These are phyloP conservation scores for Lagocephalus sceleratus DNA, from an alignment of 2,797 vertebrate species.

Conservation along the genomic window DNA sequence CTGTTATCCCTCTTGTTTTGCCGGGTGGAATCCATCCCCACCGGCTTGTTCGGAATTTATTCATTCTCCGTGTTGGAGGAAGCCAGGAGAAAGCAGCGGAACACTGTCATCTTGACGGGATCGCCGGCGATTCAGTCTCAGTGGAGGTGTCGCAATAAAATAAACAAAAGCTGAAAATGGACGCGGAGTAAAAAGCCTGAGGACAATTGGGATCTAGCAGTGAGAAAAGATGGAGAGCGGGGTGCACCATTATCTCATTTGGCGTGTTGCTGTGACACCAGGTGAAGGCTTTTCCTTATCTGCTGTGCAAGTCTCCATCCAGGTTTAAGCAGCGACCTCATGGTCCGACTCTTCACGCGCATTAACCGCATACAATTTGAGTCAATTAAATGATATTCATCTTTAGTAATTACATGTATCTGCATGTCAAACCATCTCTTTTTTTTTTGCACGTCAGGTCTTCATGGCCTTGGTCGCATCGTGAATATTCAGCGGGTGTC, in stretches of 20 bases:
- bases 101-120: conserved; percentile 42
- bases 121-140: conserved; percentile 52
- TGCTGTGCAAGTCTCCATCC: not conserved
- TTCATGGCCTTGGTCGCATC: conserved; percentile 19
- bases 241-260: conserved; percentile 30
- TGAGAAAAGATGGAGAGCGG: conserved; percentile 27
- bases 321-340: not conserved
- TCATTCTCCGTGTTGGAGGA: conserved; percentile 33
- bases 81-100: conserved; percentile 36
- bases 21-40: conserved; percentile 47
- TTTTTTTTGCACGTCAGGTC: not conserved
- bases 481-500: conserved; percentile 46
- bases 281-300: conserved; percentile 18
- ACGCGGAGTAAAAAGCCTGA: conserved; percentile 43
- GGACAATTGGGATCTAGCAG: conserved; percentile 45
- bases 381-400: not conserved
- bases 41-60: conserved; percentile 36
- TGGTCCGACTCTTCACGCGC: not conserved
- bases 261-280: conserved; percentile 20
- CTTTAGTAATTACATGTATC: conserved; percentile 1
- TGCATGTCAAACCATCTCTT: too few relatives aligned
- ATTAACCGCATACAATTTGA: not conserved
- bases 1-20: conserved; percentile 44
- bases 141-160: conserved; percentile 42
- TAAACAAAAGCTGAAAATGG: conserved; percentile 29